Conservation (phyloP, 2,113 vertebrate genomes). For the Thalassarche chlororhynchos region DNA sequence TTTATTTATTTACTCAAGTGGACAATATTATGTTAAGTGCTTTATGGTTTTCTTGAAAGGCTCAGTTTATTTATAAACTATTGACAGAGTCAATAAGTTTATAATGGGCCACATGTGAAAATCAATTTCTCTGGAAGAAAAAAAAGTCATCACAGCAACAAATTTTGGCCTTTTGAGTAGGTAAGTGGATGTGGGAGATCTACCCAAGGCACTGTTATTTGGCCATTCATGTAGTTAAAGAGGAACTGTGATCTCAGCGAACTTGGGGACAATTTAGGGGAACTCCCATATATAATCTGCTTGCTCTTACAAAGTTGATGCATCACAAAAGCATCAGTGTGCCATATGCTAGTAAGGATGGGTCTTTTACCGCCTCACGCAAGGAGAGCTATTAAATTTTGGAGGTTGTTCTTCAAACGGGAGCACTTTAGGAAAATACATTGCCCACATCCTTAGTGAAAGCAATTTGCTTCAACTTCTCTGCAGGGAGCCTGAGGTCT, state of each 20-base stretch:
- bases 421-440: neutral
- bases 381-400: neutral
- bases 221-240: neutral
- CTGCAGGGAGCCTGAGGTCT: neutral
- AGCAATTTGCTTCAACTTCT: neutral
- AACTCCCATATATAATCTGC: neutral
- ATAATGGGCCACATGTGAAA: constrained; percentile 69
- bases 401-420: neutral
- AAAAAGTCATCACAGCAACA: constrained; percentile 25
- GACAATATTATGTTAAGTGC: constrained; percentile 60
- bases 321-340: neutral
- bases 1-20: constrained; percentile 69
- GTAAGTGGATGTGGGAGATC: neutral
- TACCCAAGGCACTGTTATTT: neutral
- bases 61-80: constrained; percentile 64
- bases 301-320: neutral
- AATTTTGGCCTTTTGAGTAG: neutral
- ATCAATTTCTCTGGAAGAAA: constrained; percentile 64
- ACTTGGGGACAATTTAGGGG: neutral
- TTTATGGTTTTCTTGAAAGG: constrained; percentile 58
- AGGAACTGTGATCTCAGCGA: neutral
- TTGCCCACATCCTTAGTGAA: neutral
- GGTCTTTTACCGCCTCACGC: neutral
- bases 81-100: constrained; percentile 65
- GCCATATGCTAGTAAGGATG: neutral